phyloP scores from a whole-genome alignment of 2,113 vertebrate species.

The Rynchops niger region DNA sequence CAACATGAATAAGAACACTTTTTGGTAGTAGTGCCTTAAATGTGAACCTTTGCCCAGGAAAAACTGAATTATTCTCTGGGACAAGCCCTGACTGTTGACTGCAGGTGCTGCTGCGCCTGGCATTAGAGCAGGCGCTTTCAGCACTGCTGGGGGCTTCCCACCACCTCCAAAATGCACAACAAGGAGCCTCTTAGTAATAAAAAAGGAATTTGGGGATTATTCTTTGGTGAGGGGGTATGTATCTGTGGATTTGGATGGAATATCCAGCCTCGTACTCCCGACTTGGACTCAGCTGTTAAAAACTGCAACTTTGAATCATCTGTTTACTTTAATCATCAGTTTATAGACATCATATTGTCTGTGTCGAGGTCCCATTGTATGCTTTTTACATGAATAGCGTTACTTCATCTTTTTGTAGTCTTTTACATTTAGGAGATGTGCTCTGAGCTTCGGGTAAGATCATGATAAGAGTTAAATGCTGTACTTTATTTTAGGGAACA shows the following conservation, averaged over 20 bases:
- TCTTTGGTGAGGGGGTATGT: background rate
- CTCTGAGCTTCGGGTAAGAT: background rate
- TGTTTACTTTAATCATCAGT: background rate
- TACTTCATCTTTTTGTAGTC: background rate
- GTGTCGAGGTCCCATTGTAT: background rate
- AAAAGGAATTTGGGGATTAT: background rate
- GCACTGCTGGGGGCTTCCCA: background rate
- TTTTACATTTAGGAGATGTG: background rate
- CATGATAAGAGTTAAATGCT: conserved; percentile 13
- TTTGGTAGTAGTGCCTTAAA: background rate
- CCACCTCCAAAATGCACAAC: background rate
- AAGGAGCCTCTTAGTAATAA: background rate
- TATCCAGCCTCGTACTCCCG: background rate
- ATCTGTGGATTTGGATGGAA: background rate
- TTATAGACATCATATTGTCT: background rate
- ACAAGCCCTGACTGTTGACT: background rate
- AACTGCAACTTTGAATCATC: background rate
- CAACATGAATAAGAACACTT: background rate
- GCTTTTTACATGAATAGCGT: background rate
- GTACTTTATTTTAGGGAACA: background rate
- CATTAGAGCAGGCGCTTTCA: background rate
- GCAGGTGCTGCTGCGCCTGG: background rate
- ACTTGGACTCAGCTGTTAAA: background rate
- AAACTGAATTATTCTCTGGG: background rate
- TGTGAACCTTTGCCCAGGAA: background rate